Conservation (phyloP, 35 echinoderm and acorn worm genomes). For the Hemicentrotus pulcherrimus region DNA sequence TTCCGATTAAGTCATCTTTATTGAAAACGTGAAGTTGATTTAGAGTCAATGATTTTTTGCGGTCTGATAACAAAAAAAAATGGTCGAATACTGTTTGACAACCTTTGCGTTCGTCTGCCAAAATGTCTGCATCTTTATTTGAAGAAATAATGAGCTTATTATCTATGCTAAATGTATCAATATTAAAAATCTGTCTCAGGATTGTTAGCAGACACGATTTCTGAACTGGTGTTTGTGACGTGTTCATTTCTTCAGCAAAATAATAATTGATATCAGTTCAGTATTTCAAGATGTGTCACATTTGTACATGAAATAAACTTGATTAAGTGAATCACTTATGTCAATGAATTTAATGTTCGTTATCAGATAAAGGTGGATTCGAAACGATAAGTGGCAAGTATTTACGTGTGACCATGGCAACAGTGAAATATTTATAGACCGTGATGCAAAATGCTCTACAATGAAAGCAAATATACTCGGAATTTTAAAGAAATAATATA, state of each 20-base stretch:
- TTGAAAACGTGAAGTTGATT: neutral
- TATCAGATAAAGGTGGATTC: neutral
- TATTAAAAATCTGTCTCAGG: neutral
- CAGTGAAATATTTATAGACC: neutral
- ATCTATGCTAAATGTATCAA: slow-evolving; percentile 4
- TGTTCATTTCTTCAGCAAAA: neutral
- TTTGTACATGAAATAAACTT: neutral
- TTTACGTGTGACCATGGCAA: neutral
- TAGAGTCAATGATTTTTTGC: neutral
- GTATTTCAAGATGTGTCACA: neutral
- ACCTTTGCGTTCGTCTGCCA: slow-evolving; percentile 8
- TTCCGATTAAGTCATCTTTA: slow-evolving; percentile 2
- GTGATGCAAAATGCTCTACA: neutral
- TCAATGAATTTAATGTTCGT: neutral
- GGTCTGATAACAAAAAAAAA: neutral
- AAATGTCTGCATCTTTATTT: slow-evolving; percentile 5
- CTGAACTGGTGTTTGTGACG: neutral
- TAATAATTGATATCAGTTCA: neutral
- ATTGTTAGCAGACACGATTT: neutral
- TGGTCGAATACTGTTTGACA: neutral
- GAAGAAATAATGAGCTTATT: slow-evolving; percentile 19
- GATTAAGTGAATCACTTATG: neutral
- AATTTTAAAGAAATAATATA: neutral
- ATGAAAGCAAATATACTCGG: neutral
- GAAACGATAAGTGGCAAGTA: neutral